Base-by-base conservation (phyloP, 2,113 vertebrate species). In the Ceyx cyanopectus region DNA sequence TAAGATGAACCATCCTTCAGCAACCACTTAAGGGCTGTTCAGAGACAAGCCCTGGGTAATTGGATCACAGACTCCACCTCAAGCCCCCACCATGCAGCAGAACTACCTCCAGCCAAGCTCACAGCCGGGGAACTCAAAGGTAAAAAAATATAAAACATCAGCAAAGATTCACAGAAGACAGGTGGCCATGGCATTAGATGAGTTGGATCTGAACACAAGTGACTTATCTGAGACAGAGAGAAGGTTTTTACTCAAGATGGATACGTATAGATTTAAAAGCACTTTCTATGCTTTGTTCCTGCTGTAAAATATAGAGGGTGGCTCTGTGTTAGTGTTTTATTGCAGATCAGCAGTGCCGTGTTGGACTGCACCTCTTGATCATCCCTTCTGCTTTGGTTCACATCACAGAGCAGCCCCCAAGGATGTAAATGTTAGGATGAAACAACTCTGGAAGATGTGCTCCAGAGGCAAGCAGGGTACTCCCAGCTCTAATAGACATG, bases 1-100 rank as follows among this genome's bases (percentile, higher is more conserved):
- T 77, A 93, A 82, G 78, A 74, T 22, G 60, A 95, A 70, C 63
- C 56, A 93, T 60, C 84, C 67, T 74, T 94, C 95, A 87, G 60
- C 75, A 90, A 67, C 60, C 75, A 67, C 78, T 89, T 87, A 80
- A 92, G 51, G 53, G 43, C 56, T 94, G 81, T 21, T 27, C 8
- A 14, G 51, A 74, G 72, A 74, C 70, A 77, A 74, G 53, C 62
- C 18, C 74, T 48, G 37, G 56, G 70, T 87, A 90, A 92, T 60
- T 89, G 84, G 75, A 79, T 87, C 0, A 0, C 57, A 91, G 72
- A 32, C 30, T 80, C n/a, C 53, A 74, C 46, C 67, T 70, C 1
- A 0, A 77, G 91, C 53, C 40, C 82, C 73, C 0, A 6, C 53
- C 0, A 21, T 83, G 80, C 1, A 0, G 56, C 67, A 74, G 66